These are phyloP conservation scores for Bacillus rossius DNA, from an alignment of 1,140 invertebrate genomes.

Conservation along the genomic window DNA sequence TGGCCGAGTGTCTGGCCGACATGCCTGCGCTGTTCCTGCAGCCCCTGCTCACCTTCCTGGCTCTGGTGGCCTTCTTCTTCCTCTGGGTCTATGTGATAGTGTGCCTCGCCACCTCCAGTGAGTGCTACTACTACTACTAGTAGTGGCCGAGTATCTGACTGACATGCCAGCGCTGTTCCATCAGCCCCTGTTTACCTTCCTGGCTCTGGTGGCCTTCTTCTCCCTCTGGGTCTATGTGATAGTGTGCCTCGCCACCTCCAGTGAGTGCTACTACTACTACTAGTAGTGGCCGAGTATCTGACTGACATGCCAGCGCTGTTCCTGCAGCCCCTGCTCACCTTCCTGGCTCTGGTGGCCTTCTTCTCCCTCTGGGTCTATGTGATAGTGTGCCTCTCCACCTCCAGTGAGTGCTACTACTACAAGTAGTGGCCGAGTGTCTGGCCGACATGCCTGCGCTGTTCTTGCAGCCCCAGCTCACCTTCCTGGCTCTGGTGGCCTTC, in stretches of 20 bases:
- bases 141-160: too few relatives aligned
- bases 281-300: too few relatives aligned
- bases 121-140: too few relatives aligned
- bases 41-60: slow-evolving; percentile 78
- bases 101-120: slow-evolving; percentile 63
- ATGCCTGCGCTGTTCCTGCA: slow-evolving; percentile 84
- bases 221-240: slow-evolving; percentile 81
- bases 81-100: slow-evolving; percentile 81
- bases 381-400: slow-evolving; percentile 62
- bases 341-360: slow-evolving; percentile 69
- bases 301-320: slow-evolving; percentile 78
- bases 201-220: slow-evolving; percentile 71
- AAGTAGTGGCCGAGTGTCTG: too few relatives aligned
- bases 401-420: slow-evolving; percentile 65
- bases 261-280: too few relatives aligned
- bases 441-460: slow-evolving; percentile 78
- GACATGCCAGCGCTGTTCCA: slow-evolving; percentile 80
- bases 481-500: slow-evolving; percentile 69
- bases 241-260: slow-evolving; percentile 59
- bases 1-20: too few relatives aligned
- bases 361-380: slow-evolving; percentile 81
- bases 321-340: slow-evolving; percentile 83
- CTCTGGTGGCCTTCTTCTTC: slow-evolving; percentile 69
- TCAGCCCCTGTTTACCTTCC: slow-evolving; percentile 82
- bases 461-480: slow-evolving; percentile 83